Base-by-base conservation (phyloP, 2,888 invertebrate species). In the Pandemis heparana region DNA sequence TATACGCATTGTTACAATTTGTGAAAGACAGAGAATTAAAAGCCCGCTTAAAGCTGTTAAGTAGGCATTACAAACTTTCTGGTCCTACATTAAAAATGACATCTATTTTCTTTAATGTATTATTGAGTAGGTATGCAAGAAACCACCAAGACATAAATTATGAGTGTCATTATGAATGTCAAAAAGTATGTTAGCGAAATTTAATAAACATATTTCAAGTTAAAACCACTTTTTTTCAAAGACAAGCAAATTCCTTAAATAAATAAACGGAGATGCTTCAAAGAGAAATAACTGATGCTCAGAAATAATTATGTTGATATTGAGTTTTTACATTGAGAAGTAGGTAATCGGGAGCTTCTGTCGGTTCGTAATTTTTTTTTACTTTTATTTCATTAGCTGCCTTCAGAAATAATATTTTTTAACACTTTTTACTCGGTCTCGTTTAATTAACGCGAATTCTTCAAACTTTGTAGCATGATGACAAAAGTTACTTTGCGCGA, bases 1-100 rank as follows among this genome's bases (percentile, higher is more conserved):
- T 87, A 82, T 85, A 84, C 79, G 82, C 84, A 81, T 80, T 83
- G 85, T 85, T 83, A 84, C 84, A 84, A 81, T 84, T 85, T 80
- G 78, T 79, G 78, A 74, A 64, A 75, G 75, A 73, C 70, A 70
- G 64, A 51, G 72, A 72, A 71, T 71, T 70, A 84, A 83, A 84
- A 84, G 77, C 82, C 76, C 73, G 79, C 77, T 81, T 79, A 78
- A 78, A 77, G 80, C 59, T 64, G 51, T 41, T 69, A 43, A 51
- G 74, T 61, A 61, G 60, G 64, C 32, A 43, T 66, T 38, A 56
- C 8, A 64, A 74, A 64, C 64, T 69, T 68, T 68, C 59, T 8
- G 51, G 51, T 12, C 51, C 60, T 48, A 51, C 53, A 41, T 66
- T 66, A 51, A 41, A 66, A 62, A 56, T 38, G 61, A 38, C 62